A percentile compares a stretch with the other conserved stretches of the same genome.
These are phyloP conservation scores for Callospermophilus lateralis DNA, from an alignment of 2,113 vertebrate genomes.

Conservation along the genomic window DNA sequence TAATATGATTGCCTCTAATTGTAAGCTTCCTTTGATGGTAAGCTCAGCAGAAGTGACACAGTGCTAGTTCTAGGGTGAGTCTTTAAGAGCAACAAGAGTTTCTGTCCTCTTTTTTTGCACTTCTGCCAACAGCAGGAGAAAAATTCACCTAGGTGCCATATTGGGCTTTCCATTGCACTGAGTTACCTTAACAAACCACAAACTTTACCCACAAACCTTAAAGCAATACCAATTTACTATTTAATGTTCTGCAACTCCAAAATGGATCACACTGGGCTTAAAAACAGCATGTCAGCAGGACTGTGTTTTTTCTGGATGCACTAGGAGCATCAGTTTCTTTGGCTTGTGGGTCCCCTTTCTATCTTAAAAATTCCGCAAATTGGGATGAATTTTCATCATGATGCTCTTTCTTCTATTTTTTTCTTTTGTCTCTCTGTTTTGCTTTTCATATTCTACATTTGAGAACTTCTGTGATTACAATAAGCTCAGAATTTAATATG, in stretches of 20 bases:
- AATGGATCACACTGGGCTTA: background rate
- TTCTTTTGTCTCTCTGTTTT: background rate
- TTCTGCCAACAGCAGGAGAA: background rate
- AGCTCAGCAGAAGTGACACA: background rate
- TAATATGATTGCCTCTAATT: background rate
- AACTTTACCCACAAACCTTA: background rate
- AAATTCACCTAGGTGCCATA: background rate
- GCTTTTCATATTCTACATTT: background rate
- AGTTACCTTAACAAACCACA: background rate
- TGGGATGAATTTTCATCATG: background rate
- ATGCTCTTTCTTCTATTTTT: background rate
- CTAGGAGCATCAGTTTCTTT: background rate
- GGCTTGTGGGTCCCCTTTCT: background rate
- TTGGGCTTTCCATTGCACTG: background rate
- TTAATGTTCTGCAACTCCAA: background rate
- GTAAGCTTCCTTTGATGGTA: too few species aligned
- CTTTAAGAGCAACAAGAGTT: background rate
- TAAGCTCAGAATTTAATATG: background rate
- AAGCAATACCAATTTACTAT: background rate
- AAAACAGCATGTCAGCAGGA: background rate
- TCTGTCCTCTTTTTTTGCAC: background rate
- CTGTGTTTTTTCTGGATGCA: background rate
- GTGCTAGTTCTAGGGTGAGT: background rate
- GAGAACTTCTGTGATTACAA: background rate
- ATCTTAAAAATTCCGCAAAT: background rate